Evolutionary conservation across 2,797 vertebrate genomes (phyloP), one percentile per base, ranked within the genome.

Genomic region (Rallus crepitans): DNA sequence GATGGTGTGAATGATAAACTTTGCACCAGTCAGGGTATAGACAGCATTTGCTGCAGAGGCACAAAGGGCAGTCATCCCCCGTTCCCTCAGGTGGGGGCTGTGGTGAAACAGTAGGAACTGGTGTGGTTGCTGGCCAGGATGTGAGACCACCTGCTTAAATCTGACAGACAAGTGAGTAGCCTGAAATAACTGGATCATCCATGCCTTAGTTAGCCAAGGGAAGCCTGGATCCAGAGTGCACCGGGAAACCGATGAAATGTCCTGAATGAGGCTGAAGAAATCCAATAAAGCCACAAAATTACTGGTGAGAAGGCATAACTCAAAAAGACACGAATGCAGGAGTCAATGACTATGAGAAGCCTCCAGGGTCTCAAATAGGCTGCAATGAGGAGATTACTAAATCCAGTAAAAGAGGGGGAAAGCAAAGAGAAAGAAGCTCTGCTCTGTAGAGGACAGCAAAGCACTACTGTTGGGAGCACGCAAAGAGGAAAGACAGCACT

Each of bases 401-500:
- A 87, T 52, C 85, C 77, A 82, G 68, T 24, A 61, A 45, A 80
- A 86, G 50, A 57, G 30, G 65, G 47, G 33, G 47, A 71, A 56
- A 82, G 65, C n/a, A 81, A 79, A 66, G 53, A 87, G 57, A 84
- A 84, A 66, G 60, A 59, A 92, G 53, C 19, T 76, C 31, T 90
- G 72, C 70, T 93, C 83, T 94, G 78, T 39, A 93, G 80, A 96
- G 86, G 86, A 92, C 83, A 92, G 90, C 82, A 93, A 85, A 90
- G 68, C 76, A 61, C 77, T 90, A 28, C 86, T 72, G 21, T 40
- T 73, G n/a, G 94, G 82, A 89, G 45, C 11, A 8, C 1, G 23
- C 25, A 55, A 77, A 73, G 48, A 76, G 15, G 60, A 61, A 85
- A 69, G 68, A 53, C 2, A 64, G 60, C 17, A 37, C 60, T 35